Evolutionary conservation across 2,113 vertebrate genomes (phyloP).

Genomic region (Brienomyrus longianalis): DNA sequence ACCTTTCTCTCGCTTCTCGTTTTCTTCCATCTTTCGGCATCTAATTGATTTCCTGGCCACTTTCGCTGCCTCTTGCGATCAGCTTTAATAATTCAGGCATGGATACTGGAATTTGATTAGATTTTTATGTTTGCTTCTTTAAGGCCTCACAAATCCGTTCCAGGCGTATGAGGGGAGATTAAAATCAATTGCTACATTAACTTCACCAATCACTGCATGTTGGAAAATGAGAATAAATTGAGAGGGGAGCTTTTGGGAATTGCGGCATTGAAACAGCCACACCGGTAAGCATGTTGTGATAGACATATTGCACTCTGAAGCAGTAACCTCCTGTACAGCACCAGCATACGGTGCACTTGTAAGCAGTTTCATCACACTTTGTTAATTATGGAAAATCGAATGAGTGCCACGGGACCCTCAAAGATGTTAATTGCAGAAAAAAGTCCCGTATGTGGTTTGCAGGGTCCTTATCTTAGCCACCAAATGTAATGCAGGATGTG

Average conservation of each 20-base stretch:
- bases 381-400: background rate
- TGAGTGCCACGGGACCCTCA: background rate
- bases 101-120: conserved; percentile 5
- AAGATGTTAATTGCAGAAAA: background rate
- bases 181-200: conserved; percentile 14
- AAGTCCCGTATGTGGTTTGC: background rate
- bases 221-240: background rate
- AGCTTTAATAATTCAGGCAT: conserved; percentile 7
- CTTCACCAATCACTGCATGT: background rate
- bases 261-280: background rate
- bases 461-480: background rate
- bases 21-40: background rate
- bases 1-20: background rate
- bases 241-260: background rate
- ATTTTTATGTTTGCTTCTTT: conserved; percentile 8
- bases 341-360: background rate
- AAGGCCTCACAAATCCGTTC: background rate
- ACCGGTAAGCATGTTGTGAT: background rate
- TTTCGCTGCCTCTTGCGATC: background rate
- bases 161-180: background rate
- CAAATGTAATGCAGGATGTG: background rate
- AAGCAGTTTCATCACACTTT: background rate
- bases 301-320: background rate
- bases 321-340: background rate
- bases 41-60: background rate